Conservation (phyloP, 2,113 vertebrate species). For the Vulpes ferrilata region DNA sequence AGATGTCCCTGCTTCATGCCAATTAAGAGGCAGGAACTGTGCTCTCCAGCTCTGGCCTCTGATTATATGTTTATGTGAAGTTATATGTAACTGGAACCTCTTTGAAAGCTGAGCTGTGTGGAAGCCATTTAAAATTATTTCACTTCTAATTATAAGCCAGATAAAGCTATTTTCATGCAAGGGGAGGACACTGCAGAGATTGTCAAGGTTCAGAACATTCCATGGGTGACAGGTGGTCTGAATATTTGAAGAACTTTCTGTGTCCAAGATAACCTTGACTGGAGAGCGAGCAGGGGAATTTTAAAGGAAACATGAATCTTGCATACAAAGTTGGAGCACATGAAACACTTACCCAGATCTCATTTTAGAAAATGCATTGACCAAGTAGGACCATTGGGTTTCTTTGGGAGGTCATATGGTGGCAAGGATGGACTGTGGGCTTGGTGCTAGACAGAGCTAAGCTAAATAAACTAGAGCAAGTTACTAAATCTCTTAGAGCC, state of each 20-base stretch:
- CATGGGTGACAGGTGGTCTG: conserved; percentile 71
- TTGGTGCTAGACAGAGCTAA: not conserved
- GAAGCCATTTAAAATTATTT: conserved; percentile 88
- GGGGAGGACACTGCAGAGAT: conserved; percentile 73
- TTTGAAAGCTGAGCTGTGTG: conserved; percentile 86
- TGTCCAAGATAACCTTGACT: conserved; percentile 84
- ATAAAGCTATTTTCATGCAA: conserved; percentile 86
- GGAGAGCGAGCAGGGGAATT: conserved; percentile 57
- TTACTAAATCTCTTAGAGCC: conserved; percentile 2
- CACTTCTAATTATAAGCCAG: conserved; percentile 88
- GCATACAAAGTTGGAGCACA: conserved; percentile 48
- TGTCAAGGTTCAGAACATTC: conserved; percentile 81
- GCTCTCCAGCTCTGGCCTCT: conserved; percentile 86
- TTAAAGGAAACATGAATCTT: conserved; percentile 68
- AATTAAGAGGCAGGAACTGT: conserved; percentile 88
- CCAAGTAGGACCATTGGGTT: not conserved
- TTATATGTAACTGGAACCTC: conserved; percentile 86
- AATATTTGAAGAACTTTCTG: conserved; percentile 83
- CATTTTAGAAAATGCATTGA: conserved; percentile 44
- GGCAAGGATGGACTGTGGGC: not conserved
- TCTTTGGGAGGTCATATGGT: not conserved
- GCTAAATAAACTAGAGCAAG: not conserved
- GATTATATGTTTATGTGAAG: conserved; percentile 87
- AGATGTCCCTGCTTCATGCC: conserved; percentile 87
- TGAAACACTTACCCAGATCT: conserved; percentile 37